These are phyloP conservation scores for Oncorhynchus clarkii DNA, from an alignment of 2,113 vertebrate species.

Conservation along the genomic window DNA sequence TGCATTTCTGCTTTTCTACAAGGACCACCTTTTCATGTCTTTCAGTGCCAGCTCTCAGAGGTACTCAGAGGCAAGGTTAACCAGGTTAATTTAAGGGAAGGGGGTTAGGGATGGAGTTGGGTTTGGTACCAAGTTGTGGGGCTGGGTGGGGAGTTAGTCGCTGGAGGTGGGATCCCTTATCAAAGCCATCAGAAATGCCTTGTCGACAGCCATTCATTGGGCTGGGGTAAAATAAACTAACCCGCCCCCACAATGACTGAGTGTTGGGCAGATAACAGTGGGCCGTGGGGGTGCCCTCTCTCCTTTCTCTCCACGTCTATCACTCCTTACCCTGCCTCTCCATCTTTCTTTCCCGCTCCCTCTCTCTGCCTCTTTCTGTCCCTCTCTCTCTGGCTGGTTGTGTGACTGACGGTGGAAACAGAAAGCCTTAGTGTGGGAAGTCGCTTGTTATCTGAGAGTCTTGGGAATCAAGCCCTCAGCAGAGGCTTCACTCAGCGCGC, in stretches of 20 bases:
- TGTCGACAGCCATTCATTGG: constrained; percentile 78
- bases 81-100: constrained; percentile 61
- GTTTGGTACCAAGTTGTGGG: constrained; percentile 34
- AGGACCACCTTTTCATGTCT: constrained; percentile 74
- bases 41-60: constrained; percentile 67
- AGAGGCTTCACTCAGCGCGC: constrained; percentile 79
- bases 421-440: constrained; percentile 82
- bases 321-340: constrained; percentile 1
- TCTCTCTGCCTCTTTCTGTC: constrained; percentile 25
- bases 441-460: constrained; percentile 83
- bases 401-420: constrained; percentile 78
- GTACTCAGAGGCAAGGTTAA: constrained; percentile 64
- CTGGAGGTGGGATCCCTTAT: constrained; percentile 72
- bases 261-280: constrained; percentile 72
- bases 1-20: constrained; percentile 55
- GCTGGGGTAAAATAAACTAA: constrained; percentile 74
- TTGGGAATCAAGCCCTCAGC: constrained; percentile 78
- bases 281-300: constrained; percentile 71
- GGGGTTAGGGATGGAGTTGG: constrained; percentile 46
- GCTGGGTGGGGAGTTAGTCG: constrained; percentile 22
- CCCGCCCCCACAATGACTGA: constrained; percentile 63
- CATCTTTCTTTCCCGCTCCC: neutral
- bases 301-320: constrained; percentile 54
- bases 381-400: constrained; percentile 49
- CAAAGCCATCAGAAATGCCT: constrained; percentile 74